Conservation (phyloP, 1,140 invertebrate species). For the Hestina assimilis region DNA sequence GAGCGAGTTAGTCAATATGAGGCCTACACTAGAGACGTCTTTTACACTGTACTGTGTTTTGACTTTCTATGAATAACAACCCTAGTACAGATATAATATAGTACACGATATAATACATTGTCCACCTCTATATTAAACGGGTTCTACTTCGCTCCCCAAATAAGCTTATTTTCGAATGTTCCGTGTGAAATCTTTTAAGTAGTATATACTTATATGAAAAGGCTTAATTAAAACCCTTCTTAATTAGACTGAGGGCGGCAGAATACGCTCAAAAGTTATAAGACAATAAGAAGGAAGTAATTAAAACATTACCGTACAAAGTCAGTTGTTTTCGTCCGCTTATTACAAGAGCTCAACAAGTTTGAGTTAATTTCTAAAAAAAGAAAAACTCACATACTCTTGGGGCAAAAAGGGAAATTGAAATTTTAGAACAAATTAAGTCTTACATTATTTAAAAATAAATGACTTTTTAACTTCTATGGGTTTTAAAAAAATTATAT, state of each 20-base stretch:
- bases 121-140: too few relatives aligned
- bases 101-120: too few relatives aligned
- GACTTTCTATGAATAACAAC: too few relatives aligned
- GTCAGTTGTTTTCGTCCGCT: conserved; percentile 59
- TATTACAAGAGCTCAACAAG: conserved; percentile 58
- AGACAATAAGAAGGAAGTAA: conserved; percentile 69
- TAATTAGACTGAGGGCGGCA: conserved; percentile 60
- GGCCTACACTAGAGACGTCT: too few relatives aligned
- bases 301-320: conserved; percentile 72
- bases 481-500: too few relatives aligned
- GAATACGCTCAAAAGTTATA: conserved; percentile 56
- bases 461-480: too few relatives aligned
- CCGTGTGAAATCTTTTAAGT: conserved; percentile 39
- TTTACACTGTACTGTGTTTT: too few relatives aligned
- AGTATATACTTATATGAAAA: conserved; percentile 47
- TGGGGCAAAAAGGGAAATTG: background rate
- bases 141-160: background rate
- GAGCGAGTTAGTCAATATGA: too few relatives aligned
- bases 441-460: too few relatives aligned
- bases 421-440: background rate
- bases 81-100: too few relatives aligned
- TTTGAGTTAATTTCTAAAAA: conserved; percentile 40
- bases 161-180: conserved; percentile 8
- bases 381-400: background rate
- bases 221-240: conserved; percentile 67